A percentile compares a stretch with the other conserved stretches of the same genome.
Conservation (phyloP, 2,888 invertebrate species). For the Orthosia gothica region DNA sequence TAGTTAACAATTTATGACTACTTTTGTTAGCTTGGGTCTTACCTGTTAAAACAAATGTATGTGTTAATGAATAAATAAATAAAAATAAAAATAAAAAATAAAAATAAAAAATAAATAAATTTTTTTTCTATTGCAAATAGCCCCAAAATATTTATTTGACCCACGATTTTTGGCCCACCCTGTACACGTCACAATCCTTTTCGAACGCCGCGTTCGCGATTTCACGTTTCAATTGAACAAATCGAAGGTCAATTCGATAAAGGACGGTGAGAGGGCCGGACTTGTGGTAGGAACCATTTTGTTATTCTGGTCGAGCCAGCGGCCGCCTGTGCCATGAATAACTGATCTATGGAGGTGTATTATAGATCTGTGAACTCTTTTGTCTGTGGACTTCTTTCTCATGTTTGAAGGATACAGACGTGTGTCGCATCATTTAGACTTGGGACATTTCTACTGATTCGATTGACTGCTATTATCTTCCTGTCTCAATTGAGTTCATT, state of each 20-base stretch:
- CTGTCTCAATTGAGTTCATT: background rate
- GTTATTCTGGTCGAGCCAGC: slow-evolving; percentile 51
- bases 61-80: too few species aligned
- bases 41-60: too few species aligned
- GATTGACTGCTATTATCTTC: slow-evolving; percentile 30
- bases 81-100: too few species aligned
- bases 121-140: too few species aligned
- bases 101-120: too few species aligned
- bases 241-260: slow-evolving; percentile 56
- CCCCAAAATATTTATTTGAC: too few species aligned
- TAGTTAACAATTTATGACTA: too few species aligned
- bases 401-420: slow-evolving; percentile 28
- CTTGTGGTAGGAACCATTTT: slow-evolving; percentile 41
- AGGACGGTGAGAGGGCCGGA: slow-evolving; percentile 14
- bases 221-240: slow-evolving; percentile 49
- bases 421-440: slow-evolving; percentile 39
- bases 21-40: too few species aligned
- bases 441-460: slow-evolving; percentile 20
- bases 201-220: slow-evolving; percentile 15
- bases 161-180: too few species aligned
- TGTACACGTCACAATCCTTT: slow-evolving; percentile 24
- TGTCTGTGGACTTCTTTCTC: too few species aligned
- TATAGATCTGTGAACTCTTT: slow-evolving; percentile 21
- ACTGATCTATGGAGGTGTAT: slow-evolving; percentile 40
- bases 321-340: slow-evolving; percentile 44